A percentile compares a stretch with the other conserved stretches of the same genome.
These are phyloP conservation scores for Urosaurus nigricauda DNA, from an alignment of 2,797 vertebrate species.

Conservation along the genomic window DNA sequence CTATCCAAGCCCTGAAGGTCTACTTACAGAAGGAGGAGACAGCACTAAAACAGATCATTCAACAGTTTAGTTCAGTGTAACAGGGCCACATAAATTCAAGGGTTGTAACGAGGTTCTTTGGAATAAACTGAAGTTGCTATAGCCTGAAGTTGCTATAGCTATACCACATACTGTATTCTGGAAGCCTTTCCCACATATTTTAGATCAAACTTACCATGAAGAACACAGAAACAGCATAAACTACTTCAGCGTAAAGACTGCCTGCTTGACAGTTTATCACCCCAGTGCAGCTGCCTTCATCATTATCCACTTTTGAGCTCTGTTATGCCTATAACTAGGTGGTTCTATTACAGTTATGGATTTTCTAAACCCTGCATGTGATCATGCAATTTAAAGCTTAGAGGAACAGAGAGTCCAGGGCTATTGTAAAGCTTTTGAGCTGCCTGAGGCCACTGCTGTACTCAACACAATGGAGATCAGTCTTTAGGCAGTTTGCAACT, in stretches of 20 bases:
- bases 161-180: not conserved
- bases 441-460: not conserved
- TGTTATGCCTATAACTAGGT: not conserved
- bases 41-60: no score
- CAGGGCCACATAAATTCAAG: not conserved
- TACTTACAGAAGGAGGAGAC: not conserved
- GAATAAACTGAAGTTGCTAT: not conserved
- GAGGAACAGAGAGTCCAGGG: not conserved
- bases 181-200: not conserved
- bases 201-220: slow-evolving; percentile 31
- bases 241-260: not conserved
- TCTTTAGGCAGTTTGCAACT: not conserved
- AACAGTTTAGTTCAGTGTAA: not conserved
- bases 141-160: slow-evolving; percentile 18
- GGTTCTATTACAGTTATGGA: not conserved
- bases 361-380: slow-evolving; percentile 15
- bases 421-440: not conserved
- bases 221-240: slow-evolving; percentile 13
- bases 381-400: slow-evolving; percentile 39
- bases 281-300: not conserved
- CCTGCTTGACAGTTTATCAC: not conserved
- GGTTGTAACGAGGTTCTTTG: not conserved
- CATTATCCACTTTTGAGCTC: slow-evolving; percentile 39
- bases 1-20: not conserved
- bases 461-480: not conserved